Conservation (phyloP, 2,113 vertebrate species). For the Gymnarchus niloticus region DNA sequence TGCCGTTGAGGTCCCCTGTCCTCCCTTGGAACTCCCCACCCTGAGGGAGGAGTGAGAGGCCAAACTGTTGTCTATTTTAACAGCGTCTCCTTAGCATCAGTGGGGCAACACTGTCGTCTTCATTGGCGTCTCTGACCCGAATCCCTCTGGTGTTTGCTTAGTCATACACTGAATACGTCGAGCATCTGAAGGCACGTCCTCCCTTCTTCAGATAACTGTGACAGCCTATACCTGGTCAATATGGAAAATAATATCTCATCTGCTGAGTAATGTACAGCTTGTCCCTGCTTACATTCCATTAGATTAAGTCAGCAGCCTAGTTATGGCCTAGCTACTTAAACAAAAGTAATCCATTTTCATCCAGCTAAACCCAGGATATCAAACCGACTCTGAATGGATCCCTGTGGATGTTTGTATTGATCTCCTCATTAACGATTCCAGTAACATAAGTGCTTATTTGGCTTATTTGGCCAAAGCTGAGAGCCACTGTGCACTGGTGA, state of each 20-base stretch:
- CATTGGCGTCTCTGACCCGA: background rate
- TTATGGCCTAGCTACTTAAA: conserved; percentile 51
- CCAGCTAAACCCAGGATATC: conserved; percentile 48
- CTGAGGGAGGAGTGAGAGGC: background rate
- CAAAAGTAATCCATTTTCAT: conserved; percentile 65
- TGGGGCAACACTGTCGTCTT: background rate
- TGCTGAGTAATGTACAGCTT: conserved; percentile 31
- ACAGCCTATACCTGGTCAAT: conserved; percentile 10
- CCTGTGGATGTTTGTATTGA: conserved; percentile 54
- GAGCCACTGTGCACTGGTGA: background rate
- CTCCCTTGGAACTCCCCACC: background rate
- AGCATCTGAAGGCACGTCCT: background rate
- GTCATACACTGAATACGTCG: too few relatives aligned
- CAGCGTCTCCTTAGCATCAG: background rate
- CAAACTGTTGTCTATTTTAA: background rate
- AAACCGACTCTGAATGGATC: conserved; percentile 39
- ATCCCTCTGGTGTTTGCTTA: background rate
- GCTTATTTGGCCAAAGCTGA: conserved; percentile 14
- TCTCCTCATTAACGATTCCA: conserved; percentile 56
- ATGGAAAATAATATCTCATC: conserved; percentile 21
- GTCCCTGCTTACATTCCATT: conserved; percentile 42
- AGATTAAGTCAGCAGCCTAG: conserved; percentile 48
- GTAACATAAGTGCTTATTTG: background rate
- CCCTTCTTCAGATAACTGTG: background rate
- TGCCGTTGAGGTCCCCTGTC: background rate